Evolutionary conservation across 1,140 invertebrate species (phyloP).

Genomic region (Anthonomus grandis): DNA sequence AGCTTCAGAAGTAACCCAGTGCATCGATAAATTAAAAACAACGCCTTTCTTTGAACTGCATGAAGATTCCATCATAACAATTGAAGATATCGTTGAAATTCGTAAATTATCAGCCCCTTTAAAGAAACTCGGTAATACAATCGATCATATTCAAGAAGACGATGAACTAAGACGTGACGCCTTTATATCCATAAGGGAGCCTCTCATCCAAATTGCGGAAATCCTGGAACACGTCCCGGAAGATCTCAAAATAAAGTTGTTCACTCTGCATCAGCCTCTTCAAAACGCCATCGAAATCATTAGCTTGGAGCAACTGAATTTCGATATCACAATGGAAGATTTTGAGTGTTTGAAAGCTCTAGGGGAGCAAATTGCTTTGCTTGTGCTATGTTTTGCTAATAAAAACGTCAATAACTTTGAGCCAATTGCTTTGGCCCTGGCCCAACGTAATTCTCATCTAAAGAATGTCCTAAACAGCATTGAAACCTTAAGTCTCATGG

Average conservation of each 20-base stretch:
- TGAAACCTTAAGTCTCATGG: conserved; percentile 15
- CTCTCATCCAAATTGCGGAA: conserved; percentile 31
- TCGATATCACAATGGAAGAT: conserved; percentile 31
- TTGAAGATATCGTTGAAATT: conserved; percentile 33
- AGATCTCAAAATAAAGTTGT: conserved; percentile 28
- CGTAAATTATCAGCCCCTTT: conserved; percentile 34
- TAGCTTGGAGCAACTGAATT: conserved; percentile 38
- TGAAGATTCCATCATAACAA: conserved; percentile 27
- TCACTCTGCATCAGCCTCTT: conserved; percentile 30
- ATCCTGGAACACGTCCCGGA: conserved; percentile 28
- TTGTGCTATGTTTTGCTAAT: conserved; percentile 11
- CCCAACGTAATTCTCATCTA: conserved; percentile 12
- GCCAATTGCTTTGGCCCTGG: conserved; percentile 4
- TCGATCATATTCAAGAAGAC: conserved; percentile 31
- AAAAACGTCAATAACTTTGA: conserved; percentile 11
- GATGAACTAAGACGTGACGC: conserved; percentile 30
- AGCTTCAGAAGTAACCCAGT: conserved; percentile 38
- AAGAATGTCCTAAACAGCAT: conserved; percentile 15
- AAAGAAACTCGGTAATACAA: conserved; percentile 28
- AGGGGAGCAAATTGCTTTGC: not conserved
- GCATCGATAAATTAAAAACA: conserved; percentile 38
- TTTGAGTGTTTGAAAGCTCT: conserved; percentile 20
- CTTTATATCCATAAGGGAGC: conserved; percentile 30
- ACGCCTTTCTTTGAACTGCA: conserved; percentile 25
- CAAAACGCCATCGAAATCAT: conserved; percentile 42